These are phyloP conservation scores for Halcyon badia DNA, from an alignment of 2,797 vertebrate genomes.

Conservation along the genomic window DNA sequence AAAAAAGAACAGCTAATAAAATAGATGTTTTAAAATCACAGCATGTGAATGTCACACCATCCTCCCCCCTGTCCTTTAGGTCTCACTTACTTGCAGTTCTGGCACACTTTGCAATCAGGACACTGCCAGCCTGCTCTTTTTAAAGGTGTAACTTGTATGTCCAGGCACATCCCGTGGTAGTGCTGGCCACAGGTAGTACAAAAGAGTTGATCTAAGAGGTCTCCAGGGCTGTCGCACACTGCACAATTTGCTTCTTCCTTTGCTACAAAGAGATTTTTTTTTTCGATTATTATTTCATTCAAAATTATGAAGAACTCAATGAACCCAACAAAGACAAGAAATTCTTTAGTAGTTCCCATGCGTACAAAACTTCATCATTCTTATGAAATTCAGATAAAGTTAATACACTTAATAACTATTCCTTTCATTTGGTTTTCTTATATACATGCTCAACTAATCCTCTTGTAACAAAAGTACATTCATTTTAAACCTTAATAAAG, in stretches of 20 bases:
- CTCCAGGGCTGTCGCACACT: slow-evolving; percentile 96
- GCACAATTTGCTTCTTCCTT: slow-evolving; percentile 95
- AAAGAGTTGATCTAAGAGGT: slow-evolving; percentile 97
- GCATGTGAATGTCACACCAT: neutral
- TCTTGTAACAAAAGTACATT: neutral
- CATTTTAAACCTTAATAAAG: neutral
- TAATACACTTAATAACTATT: neutral
- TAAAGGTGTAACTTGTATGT: slow-evolving; percentile 94
- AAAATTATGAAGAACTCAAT: neutral
- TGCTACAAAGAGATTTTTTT: slow-evolving; percentile 80
- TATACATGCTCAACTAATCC: neutral
- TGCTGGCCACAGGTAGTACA: slow-evolving; percentile 99
- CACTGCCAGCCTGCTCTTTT: slow-evolving; percentile 98
- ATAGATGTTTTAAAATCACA: neutral
- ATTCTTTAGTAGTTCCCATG: neutral
- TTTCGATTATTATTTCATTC: neutral
- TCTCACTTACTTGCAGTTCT: slow-evolving; percentile 97
- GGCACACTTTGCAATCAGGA: slow-evolving; percentile 98
- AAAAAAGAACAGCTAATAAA: neutral
- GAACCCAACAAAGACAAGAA: neutral
- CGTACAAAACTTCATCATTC: neutral
- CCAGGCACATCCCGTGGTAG: slow-evolving; percentile 98
- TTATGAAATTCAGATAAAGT: neutral
- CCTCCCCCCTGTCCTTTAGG: neutral
- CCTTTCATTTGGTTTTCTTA: neutral